Evolutionary conservation across 2,888 invertebrate genomes (phyloP), one percentile per base, ranked within the genome.

Genomic region (Vanessa cardui): DNA sequence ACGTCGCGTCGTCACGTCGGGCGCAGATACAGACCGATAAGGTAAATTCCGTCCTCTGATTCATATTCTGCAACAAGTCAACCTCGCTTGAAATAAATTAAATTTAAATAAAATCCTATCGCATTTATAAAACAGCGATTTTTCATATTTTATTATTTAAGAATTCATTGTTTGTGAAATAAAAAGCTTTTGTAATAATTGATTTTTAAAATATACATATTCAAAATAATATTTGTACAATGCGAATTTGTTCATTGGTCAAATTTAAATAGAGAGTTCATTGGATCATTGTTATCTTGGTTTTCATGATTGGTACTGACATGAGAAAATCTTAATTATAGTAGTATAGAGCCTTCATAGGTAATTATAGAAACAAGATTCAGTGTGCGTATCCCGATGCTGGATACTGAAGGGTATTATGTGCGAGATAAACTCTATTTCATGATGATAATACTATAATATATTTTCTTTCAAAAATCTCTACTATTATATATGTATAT

Each of bases 1-100:
- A 89, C 89, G 89, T 89, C 85, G 85, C 83, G 84, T n/a, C 85
- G 83, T 84, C 80, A 81, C 85, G 88, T 87, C 87, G 80, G 78
- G 79, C 79, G 78, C 84, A 86, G 86, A 85, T 83, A 80, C 78
- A 79, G 83, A 78, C 83, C 83, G 85, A 86, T 88, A 86, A 87
- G 84, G 79, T 77, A 78, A 80, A 81, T 81, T 83, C 81, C 79
- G 80, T 78, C 79, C 81, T 77, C 78, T 80, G 80, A 86, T 87
- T 88, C 83, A 84, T 84, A 85, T 85, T 85, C 81, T 74, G 39
- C 56, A 56, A 56, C 74, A 82, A 81, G 79, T 82, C 78, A 78
- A 76, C 74, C 76, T n/a, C 72, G 68, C 71, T 68, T 68, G 68
- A 75, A 72, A 75, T 75, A 72, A 69, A 70, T 60, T 62, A n/a